These are phyloP conservation scores for Ctenopoma multispine DNA, from an alignment of 2,797 vertebrate genomes.

Conservation along the genomic window DNA sequence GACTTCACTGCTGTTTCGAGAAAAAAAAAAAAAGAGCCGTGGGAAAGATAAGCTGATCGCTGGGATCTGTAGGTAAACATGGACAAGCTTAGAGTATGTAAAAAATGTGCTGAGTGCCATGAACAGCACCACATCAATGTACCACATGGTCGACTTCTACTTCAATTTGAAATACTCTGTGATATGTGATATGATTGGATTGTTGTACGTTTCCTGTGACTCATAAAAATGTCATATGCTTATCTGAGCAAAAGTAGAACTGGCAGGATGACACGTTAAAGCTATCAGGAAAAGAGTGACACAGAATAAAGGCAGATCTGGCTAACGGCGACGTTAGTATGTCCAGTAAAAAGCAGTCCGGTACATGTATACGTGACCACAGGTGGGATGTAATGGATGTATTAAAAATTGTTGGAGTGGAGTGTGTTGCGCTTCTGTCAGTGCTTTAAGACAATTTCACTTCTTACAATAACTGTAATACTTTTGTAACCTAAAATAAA, in stretches of 20 bases:
- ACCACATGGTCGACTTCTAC: too few species aligned
- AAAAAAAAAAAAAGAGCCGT: background rate
- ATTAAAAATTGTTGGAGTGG: background rate
- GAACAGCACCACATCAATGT: too few species aligned
- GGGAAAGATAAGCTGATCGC: conserved; percentile 48
- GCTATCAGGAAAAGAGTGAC: background rate
- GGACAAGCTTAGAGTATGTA: conserved; percentile 51
- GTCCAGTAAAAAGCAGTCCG: background rate
- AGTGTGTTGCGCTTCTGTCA: background rate
- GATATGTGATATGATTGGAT: too few species aligned
- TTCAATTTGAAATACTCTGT: too few species aligned
- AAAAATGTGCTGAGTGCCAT: conserved; percentile 46
- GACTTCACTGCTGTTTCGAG: conserved; percentile 14
- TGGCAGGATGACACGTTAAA: background rate
- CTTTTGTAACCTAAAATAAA: too few species aligned
- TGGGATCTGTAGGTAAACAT: conserved; percentile 61
- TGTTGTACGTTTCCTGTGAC: too few species aligned
- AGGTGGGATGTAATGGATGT: background rate
- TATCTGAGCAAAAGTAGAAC: background rate
- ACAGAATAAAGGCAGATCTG: background rate
- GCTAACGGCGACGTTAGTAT: background rate
- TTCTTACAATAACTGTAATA: too few species aligned
- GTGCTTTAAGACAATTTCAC: background rate
- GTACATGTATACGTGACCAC: background rate
- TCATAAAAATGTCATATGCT: too few species aligned